Base-by-base conservation (phyloP, 2,797 vertebrate species). In the Synanceia verrucosa region DNA sequence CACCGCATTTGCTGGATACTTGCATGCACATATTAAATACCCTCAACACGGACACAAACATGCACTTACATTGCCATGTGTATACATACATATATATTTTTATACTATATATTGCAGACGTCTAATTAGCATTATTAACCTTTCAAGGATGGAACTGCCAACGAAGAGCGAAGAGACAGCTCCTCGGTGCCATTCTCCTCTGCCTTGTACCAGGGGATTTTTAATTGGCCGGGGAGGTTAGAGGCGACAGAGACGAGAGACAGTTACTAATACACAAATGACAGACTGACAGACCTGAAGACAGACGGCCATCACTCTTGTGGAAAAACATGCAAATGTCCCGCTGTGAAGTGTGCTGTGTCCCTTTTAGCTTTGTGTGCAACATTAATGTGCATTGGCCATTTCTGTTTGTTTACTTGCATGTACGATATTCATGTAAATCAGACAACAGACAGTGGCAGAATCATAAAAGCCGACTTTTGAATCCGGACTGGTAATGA, bases 121-220 rank as follows among this genome's bases (percentile, higher is more conserved):
- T 79, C 85, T 88, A 84, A 93, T 92, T 90, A 89, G 82, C 80
- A 77, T 85, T 86, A 90, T 92, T 92, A 91, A 89, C 90, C 86
- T 91, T 91, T 43, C 86, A 81, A 69, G 81, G 86, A 86, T 83
- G 72, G 63, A 68, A 67, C 80, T 85, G 85, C 79, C 73, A 76
- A 73, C 83, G n/a, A 88, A 81, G 68, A 77, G 74, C 58, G 50
- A 60, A 70, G 81, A 82, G 84, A 79, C 82, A 24, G 79, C 69
- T 85, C 70, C 70, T 76, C 50, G 21, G 41, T 75, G 72, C 61
- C 53, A 56, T 70, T 70, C 63, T 73, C 33, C 31, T 82, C 70
- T 83, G 59, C 41, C 8, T 65, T 79, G 70, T 72, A 69, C 52
- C 28, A 19, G 29, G 73, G 85, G 75, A 84, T 84, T 89, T 83